Percentiles rank a stretch among this genome's conserved stretches.
phyloP scores from a whole-genome alignment of 2,888 invertebrate species.

The Dicyrtomina minuta region DNA sequence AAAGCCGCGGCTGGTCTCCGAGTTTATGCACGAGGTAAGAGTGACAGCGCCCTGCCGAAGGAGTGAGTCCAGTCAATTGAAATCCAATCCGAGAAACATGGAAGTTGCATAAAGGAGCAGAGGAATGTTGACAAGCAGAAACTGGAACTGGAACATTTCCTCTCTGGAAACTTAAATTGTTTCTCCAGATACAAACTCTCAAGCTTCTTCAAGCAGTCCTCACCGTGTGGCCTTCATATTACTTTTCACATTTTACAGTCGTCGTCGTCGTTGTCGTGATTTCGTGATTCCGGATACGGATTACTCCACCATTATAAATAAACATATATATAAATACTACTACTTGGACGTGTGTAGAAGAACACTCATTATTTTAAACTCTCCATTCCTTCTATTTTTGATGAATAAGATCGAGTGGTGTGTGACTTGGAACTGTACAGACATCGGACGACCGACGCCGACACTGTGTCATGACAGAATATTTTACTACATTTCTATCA shows the following conservation, averaged over 20 bases:
- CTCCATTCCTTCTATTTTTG: slow-evolving; percentile 25
- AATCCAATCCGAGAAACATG: slow-evolving; percentile 6
- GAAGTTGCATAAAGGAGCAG: slow-evolving; percentile 2
- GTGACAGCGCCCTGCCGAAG: slow-evolving; percentile 83
- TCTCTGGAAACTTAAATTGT: too few relatives aligned
- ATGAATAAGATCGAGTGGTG: slow-evolving; percentile 11
- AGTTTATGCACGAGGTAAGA: slow-evolving; percentile 81
- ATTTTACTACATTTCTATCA: slow-evolving; percentile 14
- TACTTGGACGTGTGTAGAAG: not conserved
- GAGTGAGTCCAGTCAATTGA: slow-evolving; percentile 60
- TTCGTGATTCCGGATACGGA: not conserved
- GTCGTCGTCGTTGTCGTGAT: too few relatives aligned
- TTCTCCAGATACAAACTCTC: too few relatives aligned
- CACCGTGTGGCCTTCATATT: too few relatives aligned
- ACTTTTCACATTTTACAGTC: too few relatives aligned
- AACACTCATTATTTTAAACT: not conserved
- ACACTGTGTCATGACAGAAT: not conserved
- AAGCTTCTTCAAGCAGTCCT: too few relatives aligned
- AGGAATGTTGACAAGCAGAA: not conserved
- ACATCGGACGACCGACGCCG: too few relatives aligned
- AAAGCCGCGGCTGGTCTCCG: slow-evolving; percentile 60
- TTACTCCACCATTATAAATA: not conserved
- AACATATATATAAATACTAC: not conserved
- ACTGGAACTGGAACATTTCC: too few relatives aligned
- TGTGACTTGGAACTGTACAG: too few relatives aligned